phyloP scores from a whole-genome alignment of 2,888 invertebrate species.

The Imbricaverruca yamaguchii region DNA sequence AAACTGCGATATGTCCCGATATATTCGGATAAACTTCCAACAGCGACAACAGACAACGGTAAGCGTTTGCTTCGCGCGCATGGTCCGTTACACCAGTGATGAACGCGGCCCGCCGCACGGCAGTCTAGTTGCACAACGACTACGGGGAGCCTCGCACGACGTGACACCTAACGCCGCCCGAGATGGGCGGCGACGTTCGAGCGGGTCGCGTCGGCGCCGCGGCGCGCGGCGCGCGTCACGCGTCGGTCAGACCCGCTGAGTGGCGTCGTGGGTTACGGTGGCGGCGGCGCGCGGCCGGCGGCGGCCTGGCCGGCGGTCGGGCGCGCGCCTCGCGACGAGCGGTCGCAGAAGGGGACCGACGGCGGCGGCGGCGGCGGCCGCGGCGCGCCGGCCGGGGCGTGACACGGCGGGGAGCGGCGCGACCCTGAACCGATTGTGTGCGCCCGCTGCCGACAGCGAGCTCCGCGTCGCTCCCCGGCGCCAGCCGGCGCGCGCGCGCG shows the following conservation, averaged over 20 bases:
- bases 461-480: not conserved
- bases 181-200: not conserved
- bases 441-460: not conserved
- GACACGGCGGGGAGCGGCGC: not conserved
- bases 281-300: not conserved
- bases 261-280: too few species aligned
- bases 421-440: conserved; percentile 11
- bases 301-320: not conserved
- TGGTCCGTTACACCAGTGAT: not conserved
- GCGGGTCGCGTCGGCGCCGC: not conserved
- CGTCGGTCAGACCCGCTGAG: not conserved
- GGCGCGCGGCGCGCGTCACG: not conserved
- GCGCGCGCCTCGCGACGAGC: not conserved
- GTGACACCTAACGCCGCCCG: not conserved
- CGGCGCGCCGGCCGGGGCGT: conserved; percentile 16
- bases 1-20: not conserved
- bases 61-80: not conserved
- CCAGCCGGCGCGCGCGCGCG: not conserved
- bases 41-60: not conserved
- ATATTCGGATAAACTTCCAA: not conserved
- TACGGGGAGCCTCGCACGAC: not conserved
- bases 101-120: too few species aligned
- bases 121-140: too few species aligned
- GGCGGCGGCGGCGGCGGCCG: not conserved
- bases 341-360: not conserved